phyloP scores from a whole-genome alignment of 2,888 invertebrate genomes.

The Alcis repandata region DNA sequence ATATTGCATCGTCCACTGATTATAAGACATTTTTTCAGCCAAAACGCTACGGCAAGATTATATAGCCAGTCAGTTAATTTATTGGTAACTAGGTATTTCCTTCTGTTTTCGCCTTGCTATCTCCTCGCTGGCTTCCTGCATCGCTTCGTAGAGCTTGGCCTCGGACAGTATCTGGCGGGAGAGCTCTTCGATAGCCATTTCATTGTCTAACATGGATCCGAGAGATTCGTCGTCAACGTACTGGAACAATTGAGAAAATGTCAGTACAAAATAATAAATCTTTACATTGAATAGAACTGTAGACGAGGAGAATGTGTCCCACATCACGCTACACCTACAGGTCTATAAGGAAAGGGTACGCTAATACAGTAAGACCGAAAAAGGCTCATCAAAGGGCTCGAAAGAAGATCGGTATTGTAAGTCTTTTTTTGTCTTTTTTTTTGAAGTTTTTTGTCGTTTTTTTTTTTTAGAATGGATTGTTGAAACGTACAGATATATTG shows the following conservation, averaged over 20 bases:
- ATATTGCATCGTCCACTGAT: background rate
- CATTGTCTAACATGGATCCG: slow-evolving; percentile 89
- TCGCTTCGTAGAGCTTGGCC: slow-evolving; percentile 92
- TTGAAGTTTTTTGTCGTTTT: no score
- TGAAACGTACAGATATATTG: no score
- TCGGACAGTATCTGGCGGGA: slow-evolving; percentile 93
- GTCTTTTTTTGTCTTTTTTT: no score
- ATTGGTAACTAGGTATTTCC: slow-evolving; percentile 63
- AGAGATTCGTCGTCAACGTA: slow-evolving; percentile 87
- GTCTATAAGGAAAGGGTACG: no score
- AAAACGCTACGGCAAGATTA: slow-evolving; percentile 56
- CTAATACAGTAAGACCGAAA: no score
- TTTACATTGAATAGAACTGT: no score
- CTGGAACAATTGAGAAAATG: slow-evolving; percentile 62
- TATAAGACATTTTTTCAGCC: slow-evolving; percentile 16
- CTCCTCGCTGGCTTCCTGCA: slow-evolving; percentile 92
- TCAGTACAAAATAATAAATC: no score
- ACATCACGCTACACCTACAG: no score
- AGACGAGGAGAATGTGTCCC: no score
- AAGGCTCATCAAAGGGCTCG: no score
- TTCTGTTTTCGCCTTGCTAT: slow-evolving; percentile 88
- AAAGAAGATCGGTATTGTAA: no score
- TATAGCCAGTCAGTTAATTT: slow-evolving; percentile 51
- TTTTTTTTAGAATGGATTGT: no score
- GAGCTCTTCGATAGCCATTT: slow-evolving; percentile 90